Evolutionary conservation across 2,888 invertebrate genomes (phyloP).

Genomic region (Heliothis peltigera): DNA sequence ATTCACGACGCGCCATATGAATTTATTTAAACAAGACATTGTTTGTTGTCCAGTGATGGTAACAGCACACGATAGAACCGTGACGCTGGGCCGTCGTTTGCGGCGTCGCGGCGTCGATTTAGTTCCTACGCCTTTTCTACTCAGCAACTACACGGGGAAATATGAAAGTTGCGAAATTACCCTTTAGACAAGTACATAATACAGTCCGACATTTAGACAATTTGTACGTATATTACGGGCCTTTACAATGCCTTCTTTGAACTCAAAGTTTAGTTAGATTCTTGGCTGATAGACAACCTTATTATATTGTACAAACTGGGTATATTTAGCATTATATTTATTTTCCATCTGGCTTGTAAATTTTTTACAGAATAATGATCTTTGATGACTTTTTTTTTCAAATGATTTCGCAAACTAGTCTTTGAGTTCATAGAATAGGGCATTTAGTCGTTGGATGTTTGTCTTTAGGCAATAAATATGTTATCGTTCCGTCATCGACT

Average conservation of each 20-base stretch:
- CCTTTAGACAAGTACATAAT: constrained; percentile 58
- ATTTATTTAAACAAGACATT: too few relatives aligned
- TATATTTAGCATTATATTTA: too few relatives aligned
- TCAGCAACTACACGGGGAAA: constrained; percentile 84
- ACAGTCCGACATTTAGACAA: constrained; percentile 35
- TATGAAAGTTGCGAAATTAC: constrained; percentile 80
- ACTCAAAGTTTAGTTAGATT: constrained; percentile 2
- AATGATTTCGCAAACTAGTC: too few relatives aligned
- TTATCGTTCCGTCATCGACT: constrained; percentile 4
- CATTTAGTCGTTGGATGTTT: not conserved
- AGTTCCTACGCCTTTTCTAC: constrained; percentile 88
- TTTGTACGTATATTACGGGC: constrained; percentile 3
- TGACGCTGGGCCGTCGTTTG: constrained; percentile 73
- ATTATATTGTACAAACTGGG: too few relatives aligned
- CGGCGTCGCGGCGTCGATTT: constrained; percentile 78
- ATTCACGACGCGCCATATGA: too few relatives aligned
- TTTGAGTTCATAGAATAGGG: too few relatives aligned
- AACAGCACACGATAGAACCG: constrained; percentile 67
- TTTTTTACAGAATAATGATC: too few relatives aligned
- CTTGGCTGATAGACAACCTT: not conserved
- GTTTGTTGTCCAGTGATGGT: constrained; percentile 42
- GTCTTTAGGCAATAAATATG: not conserved
- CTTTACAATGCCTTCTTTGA: constrained; percentile 18
- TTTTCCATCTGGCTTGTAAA: too few relatives aligned
- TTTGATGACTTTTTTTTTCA: too few relatives aligned